phyloP scores from a whole-genome alignment of 2,797 vertebrate species.

The Manis crassicaudata region DNA sequence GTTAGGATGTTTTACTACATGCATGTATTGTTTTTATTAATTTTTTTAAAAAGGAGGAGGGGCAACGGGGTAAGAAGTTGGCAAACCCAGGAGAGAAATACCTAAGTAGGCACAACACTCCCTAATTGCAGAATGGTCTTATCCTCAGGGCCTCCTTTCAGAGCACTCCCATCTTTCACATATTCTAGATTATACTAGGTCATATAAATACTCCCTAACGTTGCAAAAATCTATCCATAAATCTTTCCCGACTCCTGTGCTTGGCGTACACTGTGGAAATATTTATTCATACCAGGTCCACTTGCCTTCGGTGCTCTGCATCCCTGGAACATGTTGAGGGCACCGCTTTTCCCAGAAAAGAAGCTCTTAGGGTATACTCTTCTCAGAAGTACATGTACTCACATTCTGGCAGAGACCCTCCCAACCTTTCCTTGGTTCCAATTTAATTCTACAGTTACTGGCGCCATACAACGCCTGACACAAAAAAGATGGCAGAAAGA shows the following conservation, averaged over 20 bases:
- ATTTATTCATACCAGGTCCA: neutral
- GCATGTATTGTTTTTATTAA: neutral
- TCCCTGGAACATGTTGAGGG: neutral
- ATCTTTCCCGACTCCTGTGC: neutral
- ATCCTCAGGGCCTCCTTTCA: neutral
- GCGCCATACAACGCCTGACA: neutral
- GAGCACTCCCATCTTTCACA: neutral
- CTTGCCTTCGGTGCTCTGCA: neutral
- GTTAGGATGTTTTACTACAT: neutral
- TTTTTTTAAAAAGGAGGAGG: neutral
- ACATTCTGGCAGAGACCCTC: neutral
- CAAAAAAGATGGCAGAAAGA: conserved; percentile 3
- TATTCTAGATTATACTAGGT: neutral
- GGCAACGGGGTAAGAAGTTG: neutral
- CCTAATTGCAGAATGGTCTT: neutral
- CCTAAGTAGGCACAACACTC: neutral
- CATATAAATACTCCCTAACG: neutral
- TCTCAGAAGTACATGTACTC: neutral
- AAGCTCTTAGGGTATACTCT: neutral
- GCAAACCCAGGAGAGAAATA: neutral
- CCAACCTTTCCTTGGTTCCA: neutral
- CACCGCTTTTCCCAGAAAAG: neutral
- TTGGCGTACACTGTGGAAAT: neutral
- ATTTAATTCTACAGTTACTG: neutral
- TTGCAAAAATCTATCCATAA: neutral